Percentiles rank a stretch among this genome's conserved stretches.
Conservation (phyloP, 2,797 vertebrate genomes). For the Aphelocoma californica region DNA sequence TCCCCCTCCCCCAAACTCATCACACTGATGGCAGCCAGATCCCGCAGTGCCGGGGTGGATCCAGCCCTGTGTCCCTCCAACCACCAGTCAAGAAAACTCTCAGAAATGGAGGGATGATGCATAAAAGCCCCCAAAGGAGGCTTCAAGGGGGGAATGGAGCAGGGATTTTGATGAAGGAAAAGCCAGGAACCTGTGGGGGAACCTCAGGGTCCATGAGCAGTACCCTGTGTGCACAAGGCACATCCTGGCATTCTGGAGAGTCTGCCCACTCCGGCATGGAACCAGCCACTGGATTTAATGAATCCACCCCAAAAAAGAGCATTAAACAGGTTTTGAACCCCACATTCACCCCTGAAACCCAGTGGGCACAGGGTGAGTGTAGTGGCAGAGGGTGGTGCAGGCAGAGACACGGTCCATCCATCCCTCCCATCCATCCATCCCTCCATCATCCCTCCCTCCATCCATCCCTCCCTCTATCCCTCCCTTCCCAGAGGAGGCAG, state of each 20-base stretch:
- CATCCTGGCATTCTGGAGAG: too few species aligned
- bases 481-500: not conserved
- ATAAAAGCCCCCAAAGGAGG: not conserved
- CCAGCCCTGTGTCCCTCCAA: too few species aligned
- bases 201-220: rapidly evolving
- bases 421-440: not conserved
- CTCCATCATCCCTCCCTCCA: not conserved
- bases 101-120: not conserved
- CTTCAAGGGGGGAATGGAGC: not conserved
- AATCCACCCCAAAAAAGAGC: not conserved
- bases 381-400: not conserved
- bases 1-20: not conserved
- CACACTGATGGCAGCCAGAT: not conserved
- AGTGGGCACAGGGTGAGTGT: too few species aligned
- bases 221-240: not conserved
- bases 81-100: rapidly evolving
- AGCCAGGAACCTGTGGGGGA: not conserved
- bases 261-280: rapidly evolving
- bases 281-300: not conserved
- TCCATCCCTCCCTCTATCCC: too few species aligned
- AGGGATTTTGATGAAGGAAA: not conserved
- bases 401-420: rapidly evolving
- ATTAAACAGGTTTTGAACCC: not conserved
- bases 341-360: not conserved
- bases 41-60: rapidly evolving